Evolutionary conservation across 2,888 invertebrate genomes (phyloP).

Genomic region (Melolontha melolontha): DNA sequence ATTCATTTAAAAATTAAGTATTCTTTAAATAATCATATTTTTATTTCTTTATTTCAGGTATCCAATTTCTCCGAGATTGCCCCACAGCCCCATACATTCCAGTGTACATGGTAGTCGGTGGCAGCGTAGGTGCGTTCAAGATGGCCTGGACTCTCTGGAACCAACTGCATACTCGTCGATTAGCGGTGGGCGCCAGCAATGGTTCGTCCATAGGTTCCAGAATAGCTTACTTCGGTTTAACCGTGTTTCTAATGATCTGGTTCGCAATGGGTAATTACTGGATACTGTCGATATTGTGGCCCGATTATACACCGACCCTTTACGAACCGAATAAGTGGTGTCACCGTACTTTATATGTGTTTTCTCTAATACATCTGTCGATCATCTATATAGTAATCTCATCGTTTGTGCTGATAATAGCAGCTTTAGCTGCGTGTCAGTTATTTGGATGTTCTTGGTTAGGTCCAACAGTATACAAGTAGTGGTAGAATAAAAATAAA

Average conservation of each 20-base stretch:
- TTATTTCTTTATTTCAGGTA: slow-evolving; percentile 69
- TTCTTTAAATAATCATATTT: too few relatives aligned
- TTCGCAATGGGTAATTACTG: slow-evolving; percentile 76
- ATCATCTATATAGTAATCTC: slow-evolving; percentile 76
- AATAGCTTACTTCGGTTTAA: slow-evolving; percentile 75
- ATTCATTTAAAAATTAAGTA: too few relatives aligned
- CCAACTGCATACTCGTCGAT: slow-evolving; percentile 73
- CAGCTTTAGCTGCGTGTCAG: slow-evolving; percentile 76
- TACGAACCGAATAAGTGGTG: slow-evolving; percentile 86
- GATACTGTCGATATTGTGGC: slow-evolving; percentile 82
- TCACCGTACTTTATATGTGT: slow-evolving; percentile 81
- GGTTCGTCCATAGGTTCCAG: slow-evolving; percentile 69
- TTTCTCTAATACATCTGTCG: slow-evolving; percentile 79
- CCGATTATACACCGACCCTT: slow-evolving; percentile 77
- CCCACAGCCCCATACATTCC: slow-evolving; percentile 82
- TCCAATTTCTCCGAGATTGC: slow-evolving; percentile 83
- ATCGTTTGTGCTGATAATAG: slow-evolving; percentile 69
- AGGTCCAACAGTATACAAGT: slow-evolving; percentile 74
- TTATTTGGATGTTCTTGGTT: slow-evolving; percentile 79
- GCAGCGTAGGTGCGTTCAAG: slow-evolving; percentile 78
- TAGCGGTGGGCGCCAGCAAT: slow-evolving; percentile 64
- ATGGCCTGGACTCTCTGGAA: slow-evolving; percentile 76
- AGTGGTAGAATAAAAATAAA: slow-evolving; percentile 59
- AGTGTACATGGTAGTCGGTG: slow-evolving; percentile 87
- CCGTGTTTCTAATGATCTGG: slow-evolving; percentile 79